Percentiles rank a stretch among this genome's conserved stretches.
Evolutionary conservation across 2,797 vertebrate genomes (phyloP).

Genomic region (Enteromius fasciolatus): DNA sequence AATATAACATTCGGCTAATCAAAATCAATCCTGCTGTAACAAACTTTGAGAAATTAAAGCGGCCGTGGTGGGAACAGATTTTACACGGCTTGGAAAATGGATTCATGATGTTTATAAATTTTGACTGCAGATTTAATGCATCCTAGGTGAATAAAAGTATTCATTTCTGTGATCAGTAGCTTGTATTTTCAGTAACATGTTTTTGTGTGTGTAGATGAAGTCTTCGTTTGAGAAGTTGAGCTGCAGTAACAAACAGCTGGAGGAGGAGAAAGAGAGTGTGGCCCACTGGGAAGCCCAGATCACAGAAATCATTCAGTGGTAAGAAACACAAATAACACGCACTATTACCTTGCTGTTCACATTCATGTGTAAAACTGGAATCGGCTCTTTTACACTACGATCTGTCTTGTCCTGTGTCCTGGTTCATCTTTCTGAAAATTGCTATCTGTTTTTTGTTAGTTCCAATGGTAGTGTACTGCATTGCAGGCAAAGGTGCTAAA

Average conservation of each 20-base stretch:
- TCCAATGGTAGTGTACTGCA: not conserved
- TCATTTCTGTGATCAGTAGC: not conserved
- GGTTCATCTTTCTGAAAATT: not conserved
- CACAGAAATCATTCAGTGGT: slow-evolving; percentile 99
- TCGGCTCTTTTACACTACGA: not conserved
- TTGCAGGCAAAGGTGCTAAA: not conserved
- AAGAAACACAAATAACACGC: slow-evolving; percentile 62
- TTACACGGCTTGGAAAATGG: not conserved
- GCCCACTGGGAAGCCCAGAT: slow-evolving; percentile 99
- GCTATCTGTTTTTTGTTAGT: not conserved
- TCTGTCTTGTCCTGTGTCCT: not conserved
- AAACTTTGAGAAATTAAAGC: not conserved
- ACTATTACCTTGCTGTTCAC: not conserved
- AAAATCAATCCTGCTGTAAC: too few relatives aligned
- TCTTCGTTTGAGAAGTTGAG: slow-evolving; percentile 86
- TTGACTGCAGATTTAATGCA: not conserved
- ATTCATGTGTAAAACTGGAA: not conserved
- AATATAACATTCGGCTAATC: too few relatives aligned
- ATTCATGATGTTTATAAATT: not conserved
- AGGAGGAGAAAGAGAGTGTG: slow-evolving; percentile 97
- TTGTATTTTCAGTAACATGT: not conserved
- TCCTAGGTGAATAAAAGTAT: not conserved
- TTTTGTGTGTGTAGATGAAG: slow-evolving; percentile 75
- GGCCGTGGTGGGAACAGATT: not conserved
- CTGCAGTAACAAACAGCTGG: slow-evolving; percentile 86